Base-by-base conservation (phyloP, 2,113 vertebrate species). In the Sinocyclocheilus anophthalmus region DNA sequence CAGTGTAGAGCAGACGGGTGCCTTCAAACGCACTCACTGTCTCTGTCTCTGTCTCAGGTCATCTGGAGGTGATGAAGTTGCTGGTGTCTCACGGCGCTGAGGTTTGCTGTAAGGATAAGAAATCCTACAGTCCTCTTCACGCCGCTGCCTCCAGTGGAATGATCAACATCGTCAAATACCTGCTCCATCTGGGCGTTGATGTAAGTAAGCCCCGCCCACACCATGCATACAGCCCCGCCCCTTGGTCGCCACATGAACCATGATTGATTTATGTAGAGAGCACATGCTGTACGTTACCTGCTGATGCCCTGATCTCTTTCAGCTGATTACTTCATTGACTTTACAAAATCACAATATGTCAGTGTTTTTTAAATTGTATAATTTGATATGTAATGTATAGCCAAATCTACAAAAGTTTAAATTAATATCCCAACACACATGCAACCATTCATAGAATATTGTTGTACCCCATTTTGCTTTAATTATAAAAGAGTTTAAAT, bases 81-180 rank as follows among this genome's bases (percentile, higher is more conserved):
- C 96, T 99, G 1, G 97, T 97, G 85, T 95, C 97, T 37, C 96
- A 98, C 0, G 97, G 97, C 90, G 97, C 98, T 79, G 98, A 99
- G 93, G 97, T 99, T 87, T 96, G 96, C 20, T 99, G 98, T 92
- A 99, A 98, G 91, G 98, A 99, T 93, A 99, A 99, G 93, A 99
- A 98, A 90, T 97, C 97, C 0, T 99, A 99, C 39, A 98, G 97
- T 61, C 98, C 98, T 45, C 95, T 99, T 76, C 98, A 99, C 85
- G 97, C 98, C 84, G 97, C 98, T 85, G 96, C 97, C 76, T 99
- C 97, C 88, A 99, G 97, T 92, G 98, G 98, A 59, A 99, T 99
- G 98, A 98, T 99, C 90, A 96, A 94, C 39, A 95, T 99, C 80
- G 97, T 99, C 85, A 99, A 99, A 87, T 99, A 97, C 92, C 96